Conservation (phyloP, 2,113 vertebrate species). For the Canis aureus region DNA sequence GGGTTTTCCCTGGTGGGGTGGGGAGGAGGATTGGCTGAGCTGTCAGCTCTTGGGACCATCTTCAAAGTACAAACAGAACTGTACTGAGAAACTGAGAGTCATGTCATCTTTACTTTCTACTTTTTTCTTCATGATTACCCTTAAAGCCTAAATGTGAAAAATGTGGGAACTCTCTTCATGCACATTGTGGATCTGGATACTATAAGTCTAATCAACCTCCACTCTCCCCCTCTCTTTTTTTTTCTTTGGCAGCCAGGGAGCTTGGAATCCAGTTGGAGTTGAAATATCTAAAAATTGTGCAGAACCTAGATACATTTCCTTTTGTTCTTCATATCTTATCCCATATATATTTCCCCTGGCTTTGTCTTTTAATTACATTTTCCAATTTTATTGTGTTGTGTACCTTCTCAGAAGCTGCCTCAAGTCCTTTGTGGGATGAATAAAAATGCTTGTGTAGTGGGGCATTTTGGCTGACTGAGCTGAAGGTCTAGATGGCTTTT, state of each 20-base stretch:
- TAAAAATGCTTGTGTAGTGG: not conserved
- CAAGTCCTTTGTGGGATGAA: not conserved
- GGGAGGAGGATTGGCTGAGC: not conserved
- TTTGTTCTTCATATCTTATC: not conserved
- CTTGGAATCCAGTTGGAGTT: not conserved
- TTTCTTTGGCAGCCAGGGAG: not conserved
- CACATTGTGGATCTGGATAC: not conserved
- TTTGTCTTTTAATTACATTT: slow-evolving; percentile 60
- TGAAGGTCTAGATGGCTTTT: not conserved
- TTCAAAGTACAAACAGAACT: not conserved
- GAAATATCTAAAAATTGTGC: not conserved
- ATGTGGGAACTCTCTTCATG: not conserved
- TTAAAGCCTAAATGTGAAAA: not conserved
- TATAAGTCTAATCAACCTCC: not conserved
- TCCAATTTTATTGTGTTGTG: not conserved
- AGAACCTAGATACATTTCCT: not conserved
- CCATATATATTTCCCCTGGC: not conserved
- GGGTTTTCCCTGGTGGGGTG: not conserved
- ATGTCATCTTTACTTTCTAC: not conserved
- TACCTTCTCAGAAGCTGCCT: slow-evolving; percentile 40
- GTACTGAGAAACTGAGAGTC: not conserved
- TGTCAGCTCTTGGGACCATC: fast-evolving
- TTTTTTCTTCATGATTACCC: not conserved
- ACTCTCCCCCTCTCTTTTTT: not conserved
- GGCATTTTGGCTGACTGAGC: not conserved